Evolutionary conservation across 2,888 invertebrate species (phyloP), one percentile per base, ranked within the genome.

Genomic region (Lordiphosa andalusiaca): DNA sequence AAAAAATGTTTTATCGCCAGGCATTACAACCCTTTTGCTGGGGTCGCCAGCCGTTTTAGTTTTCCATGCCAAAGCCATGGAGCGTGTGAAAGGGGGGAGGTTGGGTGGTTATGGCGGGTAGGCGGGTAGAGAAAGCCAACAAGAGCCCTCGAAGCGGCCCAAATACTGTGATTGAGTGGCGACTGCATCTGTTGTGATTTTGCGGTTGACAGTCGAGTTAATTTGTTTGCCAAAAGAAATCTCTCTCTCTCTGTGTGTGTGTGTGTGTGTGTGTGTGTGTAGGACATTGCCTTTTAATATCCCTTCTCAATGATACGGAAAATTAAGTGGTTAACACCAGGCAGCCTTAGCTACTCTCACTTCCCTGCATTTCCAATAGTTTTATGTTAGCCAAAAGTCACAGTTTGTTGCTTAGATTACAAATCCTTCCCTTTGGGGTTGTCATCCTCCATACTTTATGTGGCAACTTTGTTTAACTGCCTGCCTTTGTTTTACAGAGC

Each of bases 151-250:
- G 60, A 74, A 69, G 59, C 57, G 56, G 55, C 67, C 73, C 70
- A 67, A 65, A 75, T 68, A 67, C 66, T 47, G 63, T 71, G 76
- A 76, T 76, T 76, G 76, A 76, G 80, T 75, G 80, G 44, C 71
- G 68, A 67, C 80, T 76, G 76, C 76, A 78, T 78, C 80, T 76
- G 80, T 76, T 78, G 69, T 76, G 80, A 78, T 76, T 78, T 78
- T 76, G 76, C 76, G 80, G 76, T 75, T 76, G 80, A 78, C 76
- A 76, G 76, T 76, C 67, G 61, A 78, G 73, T 78, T 78, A 78
- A 76, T 76, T 76, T 75, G 65, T 62, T 71, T 60, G 57, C 69
- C 63, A 57, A 65, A 57, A 58, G 55, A 66, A 47, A 53, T 51
- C 59, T n/a, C n/a, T n/a, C n/a, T n/a, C n/a, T n/a, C n/a, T 53